Conservation (phyloP, 2,113 vertebrate species). For the Todiramphus chloris region DNA sequence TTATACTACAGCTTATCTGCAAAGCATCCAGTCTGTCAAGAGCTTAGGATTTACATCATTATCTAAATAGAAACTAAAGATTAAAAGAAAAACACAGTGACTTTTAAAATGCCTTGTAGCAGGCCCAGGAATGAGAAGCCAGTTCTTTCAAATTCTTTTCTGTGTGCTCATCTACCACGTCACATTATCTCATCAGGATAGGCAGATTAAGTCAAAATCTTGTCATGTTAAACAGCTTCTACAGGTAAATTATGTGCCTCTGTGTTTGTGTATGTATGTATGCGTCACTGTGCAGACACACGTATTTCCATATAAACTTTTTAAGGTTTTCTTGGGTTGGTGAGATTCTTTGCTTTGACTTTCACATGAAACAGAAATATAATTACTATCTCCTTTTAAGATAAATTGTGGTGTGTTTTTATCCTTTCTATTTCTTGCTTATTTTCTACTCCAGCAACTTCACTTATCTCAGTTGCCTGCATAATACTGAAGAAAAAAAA, state of each 20-base stretch:
- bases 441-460: not conserved
- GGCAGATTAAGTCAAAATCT: not conserved
- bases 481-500: not conserved
- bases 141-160: not conserved
- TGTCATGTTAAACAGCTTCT: not conserved
- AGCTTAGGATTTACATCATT: not conserved
- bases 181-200: not conserved
- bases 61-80: not conserved
- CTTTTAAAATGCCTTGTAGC: not conserved
- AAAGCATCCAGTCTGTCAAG: not conserved
- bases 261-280: not conserved
- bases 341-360: not conserved
- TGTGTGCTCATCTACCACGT: not conserved
- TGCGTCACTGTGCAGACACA: not conserved
- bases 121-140: not conserved
- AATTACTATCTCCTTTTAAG: not conserved
- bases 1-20: not conserved
- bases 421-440: not conserved
- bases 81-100: not conserved
- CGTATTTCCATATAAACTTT: not conserved
- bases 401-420: not conserved
- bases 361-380: not conserved
- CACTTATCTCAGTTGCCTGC: not conserved
- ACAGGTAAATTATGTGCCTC: fast-evolving
- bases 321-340: not conserved